Percentiles rank a stretch among this genome's conserved stretches.
Evolutionary conservation across 2,888 invertebrate genomes (phyloP).

Genomic region (Scaptomyza reducta): DNA sequence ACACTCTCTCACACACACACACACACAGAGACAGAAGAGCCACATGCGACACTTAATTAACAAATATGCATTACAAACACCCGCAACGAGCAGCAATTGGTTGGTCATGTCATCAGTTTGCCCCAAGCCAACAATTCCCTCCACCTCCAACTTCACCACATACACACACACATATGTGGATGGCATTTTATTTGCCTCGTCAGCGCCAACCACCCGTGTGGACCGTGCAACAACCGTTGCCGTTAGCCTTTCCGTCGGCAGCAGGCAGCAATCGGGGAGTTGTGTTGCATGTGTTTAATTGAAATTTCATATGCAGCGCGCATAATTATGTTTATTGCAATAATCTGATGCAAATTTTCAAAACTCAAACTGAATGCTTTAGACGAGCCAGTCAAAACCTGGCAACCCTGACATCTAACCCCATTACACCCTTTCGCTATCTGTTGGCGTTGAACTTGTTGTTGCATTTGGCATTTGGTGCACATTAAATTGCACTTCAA

Average conservation of each 20-base stretch:
- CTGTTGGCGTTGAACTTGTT: slow-evolving; percentile 26
- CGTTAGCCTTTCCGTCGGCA: slow-evolving; percentile 11
- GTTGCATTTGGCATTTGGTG: slow-evolving; percentile 56
- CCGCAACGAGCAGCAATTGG: slow-evolving; percentile 75
- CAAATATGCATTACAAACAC: slow-evolving; percentile 79
- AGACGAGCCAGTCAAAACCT: slow-evolving; percentile 38
- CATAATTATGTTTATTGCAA: slow-evolving; percentile 82
- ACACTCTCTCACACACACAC: slow-evolving; percentile 15
- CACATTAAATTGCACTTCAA: slow-evolving; percentile 79
- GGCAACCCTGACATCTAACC: slow-evolving; percentile 38
- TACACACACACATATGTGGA: slow-evolving; percentile 31
- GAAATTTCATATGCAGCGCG: slow-evolving; percentile 83
- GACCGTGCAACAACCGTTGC: slow-evolving; percentile 15
- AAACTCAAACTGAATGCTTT: slow-evolving; percentile 75
- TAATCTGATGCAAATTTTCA: slow-evolving; percentile 80
- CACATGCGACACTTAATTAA: slow-evolving; percentile 74
- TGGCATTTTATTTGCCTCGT: slow-evolving; percentile 62
- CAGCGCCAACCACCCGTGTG: slow-evolving; percentile 52
- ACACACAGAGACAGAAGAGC: slow-evolving; percentile 36
- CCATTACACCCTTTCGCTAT: slow-evolving; percentile 20
- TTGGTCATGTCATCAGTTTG: slow-evolving; percentile 63
- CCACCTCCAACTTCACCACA: neutral
- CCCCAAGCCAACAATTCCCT: no score
- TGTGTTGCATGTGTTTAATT: slow-evolving; percentile 81
- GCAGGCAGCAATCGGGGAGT: slow-evolving; percentile 45